Conservation (phyloP, 2,888 invertebrate species). For the Caradrina clavipalpis region DNA sequence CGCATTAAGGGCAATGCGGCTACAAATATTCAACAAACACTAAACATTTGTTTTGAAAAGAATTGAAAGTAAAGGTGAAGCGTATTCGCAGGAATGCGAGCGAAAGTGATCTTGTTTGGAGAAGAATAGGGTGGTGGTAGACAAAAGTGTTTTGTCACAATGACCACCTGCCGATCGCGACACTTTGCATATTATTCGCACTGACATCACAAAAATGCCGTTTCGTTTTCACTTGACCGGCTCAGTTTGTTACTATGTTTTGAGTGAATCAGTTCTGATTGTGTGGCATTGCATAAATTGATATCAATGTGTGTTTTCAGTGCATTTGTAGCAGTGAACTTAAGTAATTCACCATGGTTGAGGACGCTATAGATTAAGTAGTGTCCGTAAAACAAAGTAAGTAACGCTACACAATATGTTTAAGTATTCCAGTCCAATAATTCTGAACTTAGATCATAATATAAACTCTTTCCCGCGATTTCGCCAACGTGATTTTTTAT, state of each 20-base stretch:
- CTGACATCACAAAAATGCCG: slow-evolving; percentile 67
- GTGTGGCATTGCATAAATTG: slow-evolving; percentile 1
- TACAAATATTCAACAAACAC: slow-evolving; percentile 82
- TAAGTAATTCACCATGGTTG: neutral
- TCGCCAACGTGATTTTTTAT: too few species aligned
- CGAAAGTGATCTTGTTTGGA: slow-evolving; percentile 81
- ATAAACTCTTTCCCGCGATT: neutral
- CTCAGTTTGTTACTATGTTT: slow-evolving; percentile 76
- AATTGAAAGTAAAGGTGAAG: slow-evolving; percentile 81
- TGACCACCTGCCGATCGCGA: slow-evolving; percentile 84
- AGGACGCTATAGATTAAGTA: neutral
- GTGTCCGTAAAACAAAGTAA: slow-evolving; percentile 16
- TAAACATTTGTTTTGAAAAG: slow-evolving; percentile 54
- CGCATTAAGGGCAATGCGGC: slow-evolving; percentile 75
- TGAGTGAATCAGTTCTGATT: slow-evolving; percentile 67
- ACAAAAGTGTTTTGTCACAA: slow-evolving; percentile 74
- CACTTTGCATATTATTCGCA: slow-evolving; percentile 88
- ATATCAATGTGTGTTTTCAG: neutral
- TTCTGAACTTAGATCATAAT: too few species aligned
- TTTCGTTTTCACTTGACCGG: slow-evolving; percentile 80
- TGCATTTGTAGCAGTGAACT: slow-evolving; percentile 1
- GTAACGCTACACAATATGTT: neutral
- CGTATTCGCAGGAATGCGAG: slow-evolving; percentile 79
- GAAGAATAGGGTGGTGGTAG: slow-evolving; percentile 64
- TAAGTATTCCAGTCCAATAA: too few species aligned